Percentiles rank a stretch among this genome's conserved stretches.
phyloP scores from a whole-genome alignment of 2,113 vertebrate species.

The Parotia lawesii region DNA sequence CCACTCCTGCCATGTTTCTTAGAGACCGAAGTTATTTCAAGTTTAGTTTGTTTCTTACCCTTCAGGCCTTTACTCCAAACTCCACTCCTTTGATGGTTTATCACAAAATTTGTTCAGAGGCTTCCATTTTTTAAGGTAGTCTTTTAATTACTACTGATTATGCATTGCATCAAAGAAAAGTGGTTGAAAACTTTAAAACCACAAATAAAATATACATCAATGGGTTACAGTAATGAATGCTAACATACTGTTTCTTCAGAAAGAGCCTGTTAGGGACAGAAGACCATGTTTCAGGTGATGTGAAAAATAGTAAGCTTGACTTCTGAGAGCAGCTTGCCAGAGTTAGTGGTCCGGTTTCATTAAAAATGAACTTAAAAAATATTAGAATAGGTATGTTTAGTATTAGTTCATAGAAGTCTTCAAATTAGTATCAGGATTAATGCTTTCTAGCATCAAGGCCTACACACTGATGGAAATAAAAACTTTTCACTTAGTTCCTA shows the following conservation, averaged over 20 bases:
- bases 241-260: slow-evolving; percentile 43
- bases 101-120: slow-evolving; percentile 41
- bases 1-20: background rate
- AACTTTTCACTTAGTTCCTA: background rate
- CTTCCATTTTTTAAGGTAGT: slow-evolving; percentile 30
- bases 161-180: slow-evolving; percentile 47
- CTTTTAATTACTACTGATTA: slow-evolving; percentile 42
- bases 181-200: slow-evolving; percentile 62
- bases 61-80: slow-evolving; percentile 7
- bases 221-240: slow-evolving; percentile 50
- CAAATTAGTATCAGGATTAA: background rate
- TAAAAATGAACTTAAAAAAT: background rate
- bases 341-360: background rate
- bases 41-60: slow-evolving; percentile 22
- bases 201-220: slow-evolving; percentile 68
- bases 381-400: background rate
- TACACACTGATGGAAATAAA: background rate
- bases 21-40: slow-evolving; percentile 6
- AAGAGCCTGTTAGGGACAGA: slow-evolving; percentile 12
- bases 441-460: background rate
- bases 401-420: background rate
- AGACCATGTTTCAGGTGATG: background rate
- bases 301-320: background rate
- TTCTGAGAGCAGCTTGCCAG: background rate
- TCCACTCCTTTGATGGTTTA: slow-evolving; percentile 28